Evolutionary conservation across 1,140 invertebrate genomes (phyloP).

Genomic region (Cydia splendana): DNA sequence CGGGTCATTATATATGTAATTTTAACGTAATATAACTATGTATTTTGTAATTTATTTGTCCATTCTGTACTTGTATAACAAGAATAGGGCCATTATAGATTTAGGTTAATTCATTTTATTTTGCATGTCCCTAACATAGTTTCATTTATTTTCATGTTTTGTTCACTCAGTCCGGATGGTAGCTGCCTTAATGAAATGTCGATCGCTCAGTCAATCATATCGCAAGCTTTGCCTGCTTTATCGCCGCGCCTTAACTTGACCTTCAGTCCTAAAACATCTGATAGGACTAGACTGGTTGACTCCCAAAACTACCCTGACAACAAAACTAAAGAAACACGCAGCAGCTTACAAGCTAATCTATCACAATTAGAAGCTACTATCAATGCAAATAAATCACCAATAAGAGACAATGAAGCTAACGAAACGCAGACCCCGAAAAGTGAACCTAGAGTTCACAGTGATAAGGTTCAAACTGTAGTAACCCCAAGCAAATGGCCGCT

Average conservation of each 20-base stretch:
- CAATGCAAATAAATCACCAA: slow-evolving; percentile 46
- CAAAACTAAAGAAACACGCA: slow-evolving; percentile 54
- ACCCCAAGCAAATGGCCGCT: slow-evolving; percentile 89
- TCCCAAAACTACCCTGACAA: slow-evolving; percentile 70
- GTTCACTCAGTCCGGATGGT: slow-evolving; percentile 72
- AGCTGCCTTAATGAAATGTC: slow-evolving; percentile 78
- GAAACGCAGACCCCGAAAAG: slow-evolving; percentile 52
- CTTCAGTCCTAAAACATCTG: slow-evolving; percentile 73
- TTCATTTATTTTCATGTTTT: slow-evolving; percentile 59
- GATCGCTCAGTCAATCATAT: slow-evolving; percentile 78
- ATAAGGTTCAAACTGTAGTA: slow-evolving; percentile 61
- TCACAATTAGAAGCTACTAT: slow-evolving; percentile 64
- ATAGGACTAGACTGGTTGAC: slow-evolving; percentile 74
- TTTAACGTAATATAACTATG: slow-evolving; percentile 35
- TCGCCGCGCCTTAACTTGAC: slow-evolving; percentile 71
- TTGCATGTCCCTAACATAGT: slow-evolving; percentile 54
- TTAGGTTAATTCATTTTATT: slow-evolving; percentile 41
- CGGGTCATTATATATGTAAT: slow-evolving; percentile 36
- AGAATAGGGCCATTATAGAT: slow-evolving; percentile 33
- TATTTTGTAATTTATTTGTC: slow-evolving; percentile 40
- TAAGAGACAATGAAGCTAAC: slow-evolving; percentile 45
- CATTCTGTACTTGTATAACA: slow-evolving; percentile 40
- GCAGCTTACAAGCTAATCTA: slow-evolving; percentile 67
- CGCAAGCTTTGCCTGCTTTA: slow-evolving; percentile 76
- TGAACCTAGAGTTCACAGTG: slow-evolving; percentile 48